Evolutionary conservation across 2,797 vertebrate species (phyloP).

Genomic region (Anguilla pacifica): DNA sequence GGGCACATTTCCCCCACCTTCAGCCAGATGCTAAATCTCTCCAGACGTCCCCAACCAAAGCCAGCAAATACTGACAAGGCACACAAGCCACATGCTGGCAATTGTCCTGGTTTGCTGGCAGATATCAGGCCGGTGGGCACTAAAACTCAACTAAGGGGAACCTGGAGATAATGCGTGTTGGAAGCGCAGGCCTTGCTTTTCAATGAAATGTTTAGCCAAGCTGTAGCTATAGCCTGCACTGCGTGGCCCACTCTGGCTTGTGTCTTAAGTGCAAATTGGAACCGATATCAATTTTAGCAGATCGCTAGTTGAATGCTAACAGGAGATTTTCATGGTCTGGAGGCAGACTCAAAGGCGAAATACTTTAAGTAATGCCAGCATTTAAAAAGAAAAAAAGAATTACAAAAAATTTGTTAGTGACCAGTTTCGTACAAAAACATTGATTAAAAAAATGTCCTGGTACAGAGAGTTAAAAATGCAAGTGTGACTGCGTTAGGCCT

Average conservation of each 20-base stretch:
- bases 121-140: not conserved
- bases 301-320: not conserved
- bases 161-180: not conserved
- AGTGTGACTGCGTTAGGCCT: no score
- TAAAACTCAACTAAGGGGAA: not conserved
- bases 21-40: not conserved
- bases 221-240: not conserved
- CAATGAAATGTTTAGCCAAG: not conserved
- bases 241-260: not conserved
- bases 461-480: not conserved
- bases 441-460: not conserved
- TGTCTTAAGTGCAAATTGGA: not conserved
- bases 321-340: not conserved
- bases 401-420: not conserved
- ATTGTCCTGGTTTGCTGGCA: not conserved
- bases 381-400: not conserved
- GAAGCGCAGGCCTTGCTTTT: not conserved
- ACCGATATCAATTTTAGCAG: not conserved
- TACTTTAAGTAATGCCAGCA: not conserved
- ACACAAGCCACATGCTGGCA: not conserved
- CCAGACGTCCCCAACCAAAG: not conserved
- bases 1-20: not conserved
- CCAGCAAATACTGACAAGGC: not conserved
- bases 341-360: not conserved
- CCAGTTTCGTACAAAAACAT: not conserved